phyloP scores from a whole-genome alignment of 2,797 vertebrate species.

The Bradypus variegatus region DNA sequence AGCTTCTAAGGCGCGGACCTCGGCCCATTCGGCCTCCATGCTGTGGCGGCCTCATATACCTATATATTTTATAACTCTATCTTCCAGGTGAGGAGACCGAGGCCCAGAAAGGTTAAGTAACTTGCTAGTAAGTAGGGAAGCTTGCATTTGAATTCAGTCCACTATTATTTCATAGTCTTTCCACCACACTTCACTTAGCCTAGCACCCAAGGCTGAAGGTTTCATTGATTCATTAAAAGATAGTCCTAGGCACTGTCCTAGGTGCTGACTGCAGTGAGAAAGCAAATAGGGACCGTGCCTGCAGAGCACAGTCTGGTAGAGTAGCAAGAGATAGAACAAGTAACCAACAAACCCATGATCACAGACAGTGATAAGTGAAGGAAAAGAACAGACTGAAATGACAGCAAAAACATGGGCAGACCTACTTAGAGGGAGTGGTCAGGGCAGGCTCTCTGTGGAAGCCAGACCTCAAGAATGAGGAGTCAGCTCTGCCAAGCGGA shows the following conservation, averaged over 20 bases:
- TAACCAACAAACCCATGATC: neutral
- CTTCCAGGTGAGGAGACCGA: neutral
- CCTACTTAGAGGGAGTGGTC: neutral
- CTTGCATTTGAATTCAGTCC: neutral
- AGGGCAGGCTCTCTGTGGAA: neutral
- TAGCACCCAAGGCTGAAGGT: neutral
- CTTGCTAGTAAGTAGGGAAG: neutral
- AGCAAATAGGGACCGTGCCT: neutral
- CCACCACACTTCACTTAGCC: neutral
- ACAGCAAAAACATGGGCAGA: neutral
- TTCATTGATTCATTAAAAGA: neutral
- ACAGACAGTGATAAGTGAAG: neutral
- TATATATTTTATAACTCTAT: neutral
- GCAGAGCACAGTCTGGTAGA: neutral
- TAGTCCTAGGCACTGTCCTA: neutral
- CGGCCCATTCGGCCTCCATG: too few relatives aligned
- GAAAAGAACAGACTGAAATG: neutral
- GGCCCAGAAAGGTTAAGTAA: neutral
- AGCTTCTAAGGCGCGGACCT: slow-evolving; percentile 24
- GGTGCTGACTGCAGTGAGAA: neutral
- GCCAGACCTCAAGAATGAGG: neutral
- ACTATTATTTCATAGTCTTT: neutral
- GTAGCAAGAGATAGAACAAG: neutral
- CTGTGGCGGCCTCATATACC: too few relatives aligned
- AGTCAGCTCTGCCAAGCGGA: neutral